These are phyloP conservation scores for Silurus aristotelis DNA, from an alignment of 2,797 vertebrate genomes.

Conservation along the genomic window DNA sequence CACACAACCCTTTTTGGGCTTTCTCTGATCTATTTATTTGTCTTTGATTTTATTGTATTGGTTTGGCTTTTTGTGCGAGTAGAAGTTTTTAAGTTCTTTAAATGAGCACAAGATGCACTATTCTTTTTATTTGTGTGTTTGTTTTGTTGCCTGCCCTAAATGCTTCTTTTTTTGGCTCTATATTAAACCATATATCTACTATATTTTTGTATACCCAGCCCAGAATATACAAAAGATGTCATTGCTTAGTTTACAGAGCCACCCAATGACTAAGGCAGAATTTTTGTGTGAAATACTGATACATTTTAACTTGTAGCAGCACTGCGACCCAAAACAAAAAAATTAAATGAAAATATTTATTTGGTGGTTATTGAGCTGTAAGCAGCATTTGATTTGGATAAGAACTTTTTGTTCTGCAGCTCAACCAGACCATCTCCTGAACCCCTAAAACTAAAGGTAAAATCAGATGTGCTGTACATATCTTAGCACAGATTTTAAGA, in stretches of 20 bases:
- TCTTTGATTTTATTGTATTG: no score
- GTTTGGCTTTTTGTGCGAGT: background rate
- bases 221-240: background rate
- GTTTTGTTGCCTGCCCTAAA: no score
- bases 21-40: background rate
- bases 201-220: background rate
- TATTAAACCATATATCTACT: background rate
- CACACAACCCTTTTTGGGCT: background rate
- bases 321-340: background rate
- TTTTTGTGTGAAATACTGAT: background rate
- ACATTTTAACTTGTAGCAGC: background rate
- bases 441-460: no score
- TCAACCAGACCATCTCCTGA: background rate
- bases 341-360: background rate
- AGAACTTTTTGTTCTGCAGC: background rate
- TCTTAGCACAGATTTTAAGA: no score
- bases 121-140: no score
- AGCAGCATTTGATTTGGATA: background rate
- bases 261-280: background rate
- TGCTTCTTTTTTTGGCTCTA: background rate
- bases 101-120: background rate
- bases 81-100: background rate
- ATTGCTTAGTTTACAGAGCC: background rate
- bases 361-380: background rate
- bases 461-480: no score